phyloP scores from a whole-genome alignment of 2,888 invertebrate genomes.

The Chymomyza fuscimana region DNA sequence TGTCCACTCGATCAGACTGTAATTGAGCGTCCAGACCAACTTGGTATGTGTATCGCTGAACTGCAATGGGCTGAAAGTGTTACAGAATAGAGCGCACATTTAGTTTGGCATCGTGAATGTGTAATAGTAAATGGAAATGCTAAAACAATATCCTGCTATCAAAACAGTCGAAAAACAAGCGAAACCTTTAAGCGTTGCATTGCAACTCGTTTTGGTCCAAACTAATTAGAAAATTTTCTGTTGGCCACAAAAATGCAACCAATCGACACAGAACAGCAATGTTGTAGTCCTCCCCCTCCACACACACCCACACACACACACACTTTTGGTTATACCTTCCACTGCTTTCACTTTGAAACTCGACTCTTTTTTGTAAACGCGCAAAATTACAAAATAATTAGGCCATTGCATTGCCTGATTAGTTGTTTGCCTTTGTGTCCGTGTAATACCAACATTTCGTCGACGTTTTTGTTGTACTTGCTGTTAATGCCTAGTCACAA shows the following conservation, averaged over 20 bases:
- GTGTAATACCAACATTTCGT: not conserved
- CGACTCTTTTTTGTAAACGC: conserved; percentile 12
- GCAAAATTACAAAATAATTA: conserved; percentile 63
- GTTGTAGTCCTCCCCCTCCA: not conserved
- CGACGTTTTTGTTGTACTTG: not conserved
- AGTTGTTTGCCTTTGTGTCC: conserved; percentile 4
- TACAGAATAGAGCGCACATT: not conserved
- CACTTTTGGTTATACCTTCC: not conserved
- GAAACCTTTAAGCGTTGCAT: not conserved
- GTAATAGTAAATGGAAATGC: conserved; percentile 11
- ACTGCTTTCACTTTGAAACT: too few relatives aligned
- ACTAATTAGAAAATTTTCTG: conserved; percentile 57
- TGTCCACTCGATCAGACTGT: conserved; percentile 87
- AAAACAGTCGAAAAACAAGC: not conserved
- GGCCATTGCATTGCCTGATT: conserved; percentile 18
- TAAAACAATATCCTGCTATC: conserved; percentile 12
- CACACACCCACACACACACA: not conserved
- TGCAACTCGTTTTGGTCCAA: conserved; percentile 27
- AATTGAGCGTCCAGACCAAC: conserved; percentile 87
- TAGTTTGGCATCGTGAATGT: not conserved
- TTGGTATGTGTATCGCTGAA: conserved; percentile 84
- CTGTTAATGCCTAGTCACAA: conserved; percentile 23
- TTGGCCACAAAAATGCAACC: conserved; percentile 35
- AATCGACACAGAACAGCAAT: not conserved
- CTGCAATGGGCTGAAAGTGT: conserved; percentile 66